Base-by-base conservation (phyloP, 2,797 vertebrate genomes). In the Caiman crocodilus region DNA sequence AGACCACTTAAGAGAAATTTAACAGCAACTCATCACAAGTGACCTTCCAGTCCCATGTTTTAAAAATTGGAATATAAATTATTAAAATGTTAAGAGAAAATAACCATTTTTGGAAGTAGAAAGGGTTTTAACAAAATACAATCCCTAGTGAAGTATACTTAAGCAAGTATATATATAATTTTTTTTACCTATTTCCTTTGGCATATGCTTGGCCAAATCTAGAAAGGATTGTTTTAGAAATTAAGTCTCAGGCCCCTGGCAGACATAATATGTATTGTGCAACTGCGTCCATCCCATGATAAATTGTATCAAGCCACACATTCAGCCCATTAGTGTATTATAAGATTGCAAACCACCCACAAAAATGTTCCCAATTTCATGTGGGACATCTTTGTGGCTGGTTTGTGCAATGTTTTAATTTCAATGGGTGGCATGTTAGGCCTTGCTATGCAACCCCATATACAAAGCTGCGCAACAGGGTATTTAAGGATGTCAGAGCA, bases 181-280 rank as follows among this genome's bases (percentile, higher is more conserved):
- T 87, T 80, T 10, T 82, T 93, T 81, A 82, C 64, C 76, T 60
- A 94, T 32, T 75, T 91, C 96, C 96, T 96, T 97, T 96, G 96
- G 95, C 79, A 94, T 95, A 88, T 86, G 76, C 89, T 59, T 94
- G 82, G 93, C 69, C 82, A 84, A 85, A 95, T 42, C 87, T 76
- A 74, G 25, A 87, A 28, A 76, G 42, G 87, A 82, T 71, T 85
- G 74, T 63, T 94, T 92, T 87, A 14, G 23, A 14, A 73, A 73
- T 50, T 7, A 73, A 23, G 35, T 73, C 50, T 32, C 5, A 30
- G 21, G 18, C 30, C 30, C 28, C 32, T 17, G 3, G 10, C 18
- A 9, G 18, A 32, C 13, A 67, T 30, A 12, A 32, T 30, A 30
- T 67, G 12, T 67, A n/a, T 67, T 21, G 65, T 10, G 3, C 65